phyloP scores from a whole-genome alignment of 2,888 invertebrate genomes.

The Synanthedon vespiformis region DNA sequence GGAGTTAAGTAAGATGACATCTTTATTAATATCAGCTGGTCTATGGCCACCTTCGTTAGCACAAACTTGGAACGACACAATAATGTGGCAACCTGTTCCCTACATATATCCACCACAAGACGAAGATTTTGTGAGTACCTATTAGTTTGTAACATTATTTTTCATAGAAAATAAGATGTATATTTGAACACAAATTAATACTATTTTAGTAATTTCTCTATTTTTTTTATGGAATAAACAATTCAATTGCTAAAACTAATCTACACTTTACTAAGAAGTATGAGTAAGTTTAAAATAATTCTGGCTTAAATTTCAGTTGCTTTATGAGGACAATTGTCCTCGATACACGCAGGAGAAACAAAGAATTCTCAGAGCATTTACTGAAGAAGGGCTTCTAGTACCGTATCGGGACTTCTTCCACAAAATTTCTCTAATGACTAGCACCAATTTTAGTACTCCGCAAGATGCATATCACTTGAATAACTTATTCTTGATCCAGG shows the following conservation, averaged over 20 bases:
- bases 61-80: constrained; percentile 61
- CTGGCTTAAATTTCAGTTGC: constrained; percentile 30
- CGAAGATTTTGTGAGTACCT: constrained; percentile 47
- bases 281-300: no score
- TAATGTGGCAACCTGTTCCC: constrained; percentile 76
- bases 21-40: constrained; percentile 76
- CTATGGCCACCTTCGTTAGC: constrained; percentile 73
- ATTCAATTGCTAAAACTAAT: no score
- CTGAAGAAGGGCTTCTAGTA: constrained; percentile 45
- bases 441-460: constrained; percentile 59
- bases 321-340: constrained; percentile 61
- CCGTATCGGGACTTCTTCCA: constrained; percentile 56
- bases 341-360: constrained; percentile 56
- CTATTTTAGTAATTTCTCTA: no score
- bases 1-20: constrained; percentile 81
- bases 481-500: constrained; percentile 63
- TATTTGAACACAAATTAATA: neutral
- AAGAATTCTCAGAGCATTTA: constrained; percentile 47
- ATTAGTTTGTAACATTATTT: neutral
- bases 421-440: constrained; percentile 57
- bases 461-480: constrained; percentile 56
- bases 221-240: no score
- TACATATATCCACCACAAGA: constrained; percentile 48
- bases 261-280: no score
- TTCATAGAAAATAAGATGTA: neutral